A percentile compares a stretch with the other conserved stretches of the same genome.
phyloP scores from a whole-genome alignment of 2,797 vertebrate genomes.

The Chaunax sp. region DNA sequence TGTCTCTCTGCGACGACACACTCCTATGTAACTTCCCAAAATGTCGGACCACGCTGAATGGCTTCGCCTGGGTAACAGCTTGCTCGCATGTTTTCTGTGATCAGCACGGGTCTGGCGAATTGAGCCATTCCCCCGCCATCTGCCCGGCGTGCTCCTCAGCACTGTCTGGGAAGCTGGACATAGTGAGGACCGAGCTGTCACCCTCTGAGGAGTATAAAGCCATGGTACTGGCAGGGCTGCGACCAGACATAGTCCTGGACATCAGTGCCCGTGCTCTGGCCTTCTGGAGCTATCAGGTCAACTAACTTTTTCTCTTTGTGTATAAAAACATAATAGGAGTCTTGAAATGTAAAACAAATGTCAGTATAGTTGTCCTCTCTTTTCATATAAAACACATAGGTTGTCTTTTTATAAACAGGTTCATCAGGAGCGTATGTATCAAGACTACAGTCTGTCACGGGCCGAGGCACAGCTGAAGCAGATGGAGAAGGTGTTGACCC shows the following conservation, averaged over 20 bases:
- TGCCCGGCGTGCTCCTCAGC: constrained; percentile 91
- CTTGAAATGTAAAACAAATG: not conserved
- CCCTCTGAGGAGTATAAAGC: constrained; percentile 93
- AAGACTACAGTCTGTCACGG: constrained; percentile 89
- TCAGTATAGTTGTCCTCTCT: not conserved
- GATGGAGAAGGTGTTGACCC: constrained; percentile 89
- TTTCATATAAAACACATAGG: not conserved
- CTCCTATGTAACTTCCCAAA: constrained; percentile 91
- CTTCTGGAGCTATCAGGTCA: constrained; percentile 94
- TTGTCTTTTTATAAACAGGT: constrained; percentile 74
- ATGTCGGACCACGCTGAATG: constrained; percentile 86
- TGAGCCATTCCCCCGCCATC: constrained; percentile 87
- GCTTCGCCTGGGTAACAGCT: constrained; percentile 91
- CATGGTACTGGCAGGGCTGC: constrained; percentile 89
- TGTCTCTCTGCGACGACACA: constrained; percentile 85
- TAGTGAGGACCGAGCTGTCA: constrained; percentile 88
- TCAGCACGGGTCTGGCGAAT: constrained; percentile 89
- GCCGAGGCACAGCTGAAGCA: constrained; percentile 88
- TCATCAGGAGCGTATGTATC: constrained; percentile 90
- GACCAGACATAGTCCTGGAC: constrained; percentile 89
- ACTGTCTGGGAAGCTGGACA: constrained; percentile 90
- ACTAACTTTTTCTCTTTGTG: constrained; percentile 5
- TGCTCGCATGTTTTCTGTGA: constrained; percentile 94
- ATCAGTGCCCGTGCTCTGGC: constrained; percentile 88
- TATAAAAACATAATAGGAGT: not conserved